Base-by-base conservation (phyloP, 2,797 vertebrate species). In the Poecile montanus region DNA sequence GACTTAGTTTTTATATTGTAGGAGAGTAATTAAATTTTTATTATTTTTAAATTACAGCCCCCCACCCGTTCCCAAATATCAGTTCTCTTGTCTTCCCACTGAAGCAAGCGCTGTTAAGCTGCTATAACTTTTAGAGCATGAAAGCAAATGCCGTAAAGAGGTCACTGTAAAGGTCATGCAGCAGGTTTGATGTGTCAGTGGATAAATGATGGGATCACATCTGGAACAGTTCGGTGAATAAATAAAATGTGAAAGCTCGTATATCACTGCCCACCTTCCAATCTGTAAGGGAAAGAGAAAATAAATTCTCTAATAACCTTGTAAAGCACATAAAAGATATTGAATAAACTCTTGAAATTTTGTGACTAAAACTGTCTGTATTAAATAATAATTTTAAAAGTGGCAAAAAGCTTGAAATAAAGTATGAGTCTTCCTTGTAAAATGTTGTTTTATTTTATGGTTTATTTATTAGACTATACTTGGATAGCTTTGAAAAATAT, bases 221-320 rank as follows among this genome's bases (percentile, higher is more conserved):
- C 98, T 98, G 98, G 98, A 98, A 98, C 98, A 98, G 98, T 98
- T 98, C 98, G 98, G 98, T 98, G 98, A 98, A 98, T 98, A 98
- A 99, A 99, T 98, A 98, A 98, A 98, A 98, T 96, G 95, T 97
- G 97, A 98, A 97, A 97, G 98, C 98, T 98, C 98, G 98, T 99
- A 98, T 98, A 98, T 99, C 98, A 99, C 97, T 98, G 97, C 96
- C 97, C 97, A 98, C 98, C 98, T 98, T 98, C 98, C 97, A 98
- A 98, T 98, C 98, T 98, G 98, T 98, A 98, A 98, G 96, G 97
- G 97, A 98, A 98, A 98, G 98, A 98, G 98, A 98, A 98, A 98
- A 98, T 98, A 98, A 98, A 98, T 98, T 98, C 98, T 98, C 98
- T 98, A 98, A 98, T 98, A 98, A 98, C 98, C 98, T 98, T 98